Evolutionary conservation across 1,140 invertebrate genomes (phyloP), one percentile per base, ranked within the genome.

Genomic region (Panulirus ornatus): DNA sequence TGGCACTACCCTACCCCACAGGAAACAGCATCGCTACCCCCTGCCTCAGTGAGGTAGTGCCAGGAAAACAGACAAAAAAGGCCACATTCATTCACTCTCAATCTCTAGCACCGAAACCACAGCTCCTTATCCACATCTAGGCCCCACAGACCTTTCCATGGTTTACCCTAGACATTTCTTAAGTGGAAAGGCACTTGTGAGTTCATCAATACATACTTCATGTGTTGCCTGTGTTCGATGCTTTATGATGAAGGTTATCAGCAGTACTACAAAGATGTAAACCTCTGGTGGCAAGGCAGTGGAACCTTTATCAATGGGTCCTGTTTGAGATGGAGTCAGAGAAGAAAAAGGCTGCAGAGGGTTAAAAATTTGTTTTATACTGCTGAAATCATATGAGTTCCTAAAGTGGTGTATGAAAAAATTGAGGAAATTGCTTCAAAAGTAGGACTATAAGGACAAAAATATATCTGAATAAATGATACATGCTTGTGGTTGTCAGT

Each of bases 151-250:
- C n/a, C n/a, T n/a, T n/a, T n/a, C n/a, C n/a, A n/a, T n/a, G n/a
- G n/a, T n/a, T n/a, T n/a, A n/a, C n/a, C n/a, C n/a, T n/a, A n/a
- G n/a, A n/a, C n/a, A n/a, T n/a, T n/a, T n/a, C n/a, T n/a, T n/a
- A 92, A 73, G 89, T 97, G 96, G 95, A 97, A 97, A 94, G 97
- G 97, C 44, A 98, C 97, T 0, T 98, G 98, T 0, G 97, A 98
- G 93, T 98, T 99, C 93, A 97, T 98, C 92, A 98, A 98, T 94
- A 98, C 97, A 30, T 97, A 96, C 93, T 99, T 98, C 94, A 99
- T 98, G 96, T 99, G 98, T 93, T 96, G 98, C 1, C 95, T 99
- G 27, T 99, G 98, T 94, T 96, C 98, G 8, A 96, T 98, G 95
- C 93, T 98, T 38, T 97, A 99, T 93, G 97, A 97, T 89, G 95